phyloP scores from a whole-genome alignment of 1,140 invertebrate species.

The Lethocerus indicus region DNA sequence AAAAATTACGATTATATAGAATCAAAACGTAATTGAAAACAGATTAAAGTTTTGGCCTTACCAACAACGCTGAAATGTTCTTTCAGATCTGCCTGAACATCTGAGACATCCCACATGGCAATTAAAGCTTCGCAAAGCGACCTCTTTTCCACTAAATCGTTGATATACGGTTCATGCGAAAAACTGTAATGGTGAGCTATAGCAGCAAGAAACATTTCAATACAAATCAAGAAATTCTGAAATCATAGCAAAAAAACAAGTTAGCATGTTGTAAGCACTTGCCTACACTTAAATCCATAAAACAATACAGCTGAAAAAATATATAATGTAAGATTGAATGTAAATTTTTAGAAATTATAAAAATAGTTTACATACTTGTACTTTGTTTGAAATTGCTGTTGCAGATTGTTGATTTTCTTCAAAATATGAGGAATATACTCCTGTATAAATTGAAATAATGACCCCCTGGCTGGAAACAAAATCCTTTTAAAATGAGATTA shows the following conservation, averaged over 20 bases:
- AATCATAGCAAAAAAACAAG: slow-evolving; percentile 19
- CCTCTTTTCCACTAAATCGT: slow-evolving; percentile 27
- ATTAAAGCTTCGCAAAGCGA: slow-evolving; percentile 42
- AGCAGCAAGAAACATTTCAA: slow-evolving; percentile 94
- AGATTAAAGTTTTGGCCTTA: slow-evolving; percentile 23
- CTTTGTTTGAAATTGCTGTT: slow-evolving; percentile 50
- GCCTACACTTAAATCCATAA: no score
- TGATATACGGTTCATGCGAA: slow-evolving; percentile 65
- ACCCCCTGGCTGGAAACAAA: slow-evolving; percentile 69
- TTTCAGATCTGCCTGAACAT: slow-evolving; percentile 78
- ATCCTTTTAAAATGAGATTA: no score
- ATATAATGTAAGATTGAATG: not conserved
- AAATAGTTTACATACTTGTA: slow-evolving; percentile 56
- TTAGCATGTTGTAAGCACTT: not conserved
- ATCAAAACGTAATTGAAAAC: not conserved
- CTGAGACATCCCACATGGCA: slow-evolving; percentile 89
- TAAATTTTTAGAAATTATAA: not conserved
- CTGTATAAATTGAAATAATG: slow-evolving; percentile 65
- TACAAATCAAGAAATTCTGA: slow-evolving; percentile 88
- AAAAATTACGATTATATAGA: not conserved
- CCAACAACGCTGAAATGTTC: slow-evolving; percentile 82
- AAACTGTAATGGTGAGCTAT: slow-evolving; percentile 92
- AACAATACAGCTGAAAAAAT: not conserved
- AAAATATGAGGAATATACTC: slow-evolving; percentile 53
- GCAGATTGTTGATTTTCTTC: no score